Conservation (phyloP, 2,888 invertebrate genomes). For the Antheraea assamensis region DNA sequence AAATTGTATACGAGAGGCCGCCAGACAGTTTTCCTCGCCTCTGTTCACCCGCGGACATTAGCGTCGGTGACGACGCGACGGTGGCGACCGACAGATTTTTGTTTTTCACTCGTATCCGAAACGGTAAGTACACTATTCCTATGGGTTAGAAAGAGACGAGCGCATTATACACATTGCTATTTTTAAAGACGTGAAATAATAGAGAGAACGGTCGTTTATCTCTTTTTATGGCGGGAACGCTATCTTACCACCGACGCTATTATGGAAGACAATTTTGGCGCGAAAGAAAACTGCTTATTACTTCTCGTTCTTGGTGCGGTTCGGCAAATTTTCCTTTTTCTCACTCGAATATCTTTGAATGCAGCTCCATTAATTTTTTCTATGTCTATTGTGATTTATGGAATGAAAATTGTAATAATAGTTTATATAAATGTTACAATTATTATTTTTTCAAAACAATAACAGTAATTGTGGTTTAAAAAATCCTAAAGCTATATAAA, state of each 20-base stretch:
- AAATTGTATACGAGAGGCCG: conserved; percentile 77
- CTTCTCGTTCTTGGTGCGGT: conserved; percentile 72
- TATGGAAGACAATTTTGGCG: conserved; percentile 82
- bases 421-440: background rate
- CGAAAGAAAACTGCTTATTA: conserved; percentile 82
- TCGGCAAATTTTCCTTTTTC: conserved; percentile 49
- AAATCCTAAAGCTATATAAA: no score
- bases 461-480: background rate
- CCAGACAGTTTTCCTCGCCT: conserved; percentile 61
- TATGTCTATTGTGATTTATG: background rate
- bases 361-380: conserved; percentile 25
- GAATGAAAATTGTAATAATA: background rate
- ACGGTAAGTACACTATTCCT: conserved; percentile 42
- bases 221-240: conserved; percentile 80
- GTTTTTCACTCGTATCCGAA: conserved; percentile 71
- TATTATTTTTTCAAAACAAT: background rate
- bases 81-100: conserved; percentile 74
- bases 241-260: conserved; percentile 79
- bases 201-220: conserved; percentile 82
- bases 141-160: conserved; percentile 67
- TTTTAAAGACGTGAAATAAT: conserved; percentile 81
- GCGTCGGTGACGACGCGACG: conserved; percentile 53
- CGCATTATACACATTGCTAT: conserved; percentile 77
- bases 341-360: conserved; percentile 20
- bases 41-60: conserved; percentile 62